These are phyloP conservation scores for Leuctra nigra DNA, from an alignment of 2,888 invertebrate species.

Conservation along the genomic window DNA sequence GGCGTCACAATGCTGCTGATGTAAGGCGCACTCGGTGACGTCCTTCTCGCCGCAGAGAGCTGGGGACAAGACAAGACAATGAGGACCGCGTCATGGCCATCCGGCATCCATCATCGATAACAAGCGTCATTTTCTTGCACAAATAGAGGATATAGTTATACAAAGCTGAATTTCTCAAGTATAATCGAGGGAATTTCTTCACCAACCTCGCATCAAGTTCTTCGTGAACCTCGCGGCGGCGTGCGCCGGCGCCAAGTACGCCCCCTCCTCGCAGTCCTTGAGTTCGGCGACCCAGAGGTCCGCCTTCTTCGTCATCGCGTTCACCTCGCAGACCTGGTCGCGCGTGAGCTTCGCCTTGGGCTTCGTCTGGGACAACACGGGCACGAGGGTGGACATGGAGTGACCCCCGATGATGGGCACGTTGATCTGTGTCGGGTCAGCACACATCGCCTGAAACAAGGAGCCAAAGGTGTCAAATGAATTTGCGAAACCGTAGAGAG, in stretches of 20 bases:
- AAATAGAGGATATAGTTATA: too few species aligned
- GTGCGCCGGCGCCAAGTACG: conserved; percentile 55
- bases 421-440: background rate
- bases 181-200: too few species aligned
- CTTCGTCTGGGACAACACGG: conserved; percentile 63
- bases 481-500: too few species aligned
- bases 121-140: too few species aligned
- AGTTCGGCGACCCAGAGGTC: conserved; percentile 55
- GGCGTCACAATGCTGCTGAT: background rate
- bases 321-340: conserved; percentile 39
- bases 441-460: background rate
- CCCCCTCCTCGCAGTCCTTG: conserved; percentile 54
- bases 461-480: too few species aligned
- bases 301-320: conserved; percentile 44
- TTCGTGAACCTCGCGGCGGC: conserved; percentile 52
- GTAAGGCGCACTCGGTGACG: conserved; percentile 6
- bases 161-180: too few species aligned
- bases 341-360: conserved; percentile 44
- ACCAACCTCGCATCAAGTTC: conserved; percentile 10
- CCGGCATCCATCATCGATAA: too few species aligned
- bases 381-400: conserved; percentile 67
- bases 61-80: too few species aligned
- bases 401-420: conserved; percentile 71
- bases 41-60: background rate
- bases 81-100: too few species aligned